These are phyloP conservation scores for Calcarius ornatus DNA, from an alignment of 2,113 vertebrate species.

Conservation along the genomic window DNA sequence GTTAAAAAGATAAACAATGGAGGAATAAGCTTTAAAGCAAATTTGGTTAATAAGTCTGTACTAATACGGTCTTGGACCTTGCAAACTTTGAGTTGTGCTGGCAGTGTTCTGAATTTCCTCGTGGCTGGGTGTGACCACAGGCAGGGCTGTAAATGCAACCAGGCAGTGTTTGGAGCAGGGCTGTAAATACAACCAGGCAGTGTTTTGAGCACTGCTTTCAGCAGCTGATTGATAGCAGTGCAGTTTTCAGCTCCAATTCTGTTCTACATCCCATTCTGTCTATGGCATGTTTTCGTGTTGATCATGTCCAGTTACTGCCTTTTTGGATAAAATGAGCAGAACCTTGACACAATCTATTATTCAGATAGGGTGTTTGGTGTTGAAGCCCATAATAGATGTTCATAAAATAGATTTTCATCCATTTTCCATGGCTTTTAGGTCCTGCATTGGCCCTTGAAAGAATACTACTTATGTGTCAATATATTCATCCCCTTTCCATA, in stretches of 20 bases:
- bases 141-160: no score
- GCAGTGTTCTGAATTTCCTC: no score
- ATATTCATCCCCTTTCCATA: not conserved
- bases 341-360: not conserved
- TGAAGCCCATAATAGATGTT: not conserved
- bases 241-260: not conserved
- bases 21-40: no score
- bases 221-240: not conserved
- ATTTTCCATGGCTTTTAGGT: not conserved
- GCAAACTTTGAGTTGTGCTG: no score
- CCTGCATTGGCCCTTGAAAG: not conserved
- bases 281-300: not conserved
- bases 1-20: not conserved
- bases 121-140: no score
- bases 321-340: not conserved
- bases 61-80: no score
- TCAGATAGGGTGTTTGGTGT: not conserved
- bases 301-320: not conserved
- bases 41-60: no score
- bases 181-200: not conserved
- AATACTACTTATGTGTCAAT: not conserved
- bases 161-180: not conserved
- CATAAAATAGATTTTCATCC: not conserved
- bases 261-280: not conserved
- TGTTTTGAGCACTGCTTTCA: not conserved